Evolutionary conservation across 2,797 vertebrate species (phyloP), one percentile per base, ranked within the genome.

Genomic region (Sebastes kiyomatsui): DNA sequence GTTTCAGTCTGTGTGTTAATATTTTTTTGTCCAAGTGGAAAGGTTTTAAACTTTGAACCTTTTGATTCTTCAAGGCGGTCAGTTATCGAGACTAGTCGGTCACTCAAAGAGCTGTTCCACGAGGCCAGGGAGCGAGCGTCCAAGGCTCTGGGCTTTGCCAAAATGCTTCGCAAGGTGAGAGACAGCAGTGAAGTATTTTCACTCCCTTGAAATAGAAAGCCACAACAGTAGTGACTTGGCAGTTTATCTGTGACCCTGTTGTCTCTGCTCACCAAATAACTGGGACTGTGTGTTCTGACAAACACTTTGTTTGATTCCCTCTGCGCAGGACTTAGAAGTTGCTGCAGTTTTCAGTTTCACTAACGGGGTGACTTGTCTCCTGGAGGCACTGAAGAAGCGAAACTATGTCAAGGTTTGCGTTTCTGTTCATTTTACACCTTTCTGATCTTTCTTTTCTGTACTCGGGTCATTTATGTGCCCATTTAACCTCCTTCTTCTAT

Each of bases 121-220:
- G 99, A 99, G 92, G 99, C 98, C 76, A 96, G 99, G 82, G 99
- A 99, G 75, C 94, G 98, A 75, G 99, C 99, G 1, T 99, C 99
- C 67, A 99, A 99, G 93, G 98, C 98, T 3, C 96, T 99, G 78
- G 98, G 99, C 20, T 99, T 99, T 93, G 98, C 99, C 76, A 99
- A 99, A 89, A 99, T 99, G 98, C 94, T 99, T 72, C 97, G 98
- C 74, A 99, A 99, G 96, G 99, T 99, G 92, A 93, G 94, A 62
- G 32, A 28, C 52, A 23, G 32, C 72, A 73, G 32, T 28, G 5
- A 65, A 72, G 32, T 71, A 7, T 28, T 82, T 66, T 72, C 18
- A 30, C 16, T 80, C 38, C 27, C 59, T 68, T 70, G 54, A 81
- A 83, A 85, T 35, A 52, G 42, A 42, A 76, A 86, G 46, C 49